These are phyloP conservation scores for Phrynocephalus guinanensis DNA, from an alignment of 2,797 vertebrate species.

Conservation along the genomic window DNA sequence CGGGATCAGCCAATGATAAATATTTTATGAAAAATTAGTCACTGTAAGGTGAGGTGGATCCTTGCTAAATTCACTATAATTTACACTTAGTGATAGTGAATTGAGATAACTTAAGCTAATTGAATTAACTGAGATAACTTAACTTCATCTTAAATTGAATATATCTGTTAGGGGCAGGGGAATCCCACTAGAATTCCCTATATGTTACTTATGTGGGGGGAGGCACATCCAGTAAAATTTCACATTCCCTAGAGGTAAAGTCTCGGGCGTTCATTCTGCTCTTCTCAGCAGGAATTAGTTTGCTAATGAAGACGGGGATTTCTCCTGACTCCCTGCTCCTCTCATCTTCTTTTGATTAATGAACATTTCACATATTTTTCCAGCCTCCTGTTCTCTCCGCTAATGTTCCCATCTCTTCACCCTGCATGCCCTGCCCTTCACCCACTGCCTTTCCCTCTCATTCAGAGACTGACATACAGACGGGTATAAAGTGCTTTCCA, in stretches of 20 bases:
- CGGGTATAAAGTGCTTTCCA: constrained; percentile 9
- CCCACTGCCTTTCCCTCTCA: not conserved
- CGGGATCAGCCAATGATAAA: not conserved
- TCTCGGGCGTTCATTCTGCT: constrained; percentile 55
- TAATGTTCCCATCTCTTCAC: constrained; percentile 43
- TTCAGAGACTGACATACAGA: constrained; percentile 22
- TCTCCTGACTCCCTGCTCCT: not conserved
- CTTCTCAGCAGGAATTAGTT: constrained; percentile 64
- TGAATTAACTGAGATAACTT: not conserved
- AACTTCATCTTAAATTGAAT: constrained; percentile 17
- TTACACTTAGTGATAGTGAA: not conserved
- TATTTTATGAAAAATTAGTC: not conserved
- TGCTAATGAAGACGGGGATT: constrained; percentile 63
- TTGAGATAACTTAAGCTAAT: not conserved
- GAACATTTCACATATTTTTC: constrained; percentile 20
- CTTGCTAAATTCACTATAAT: too few relatives aligned
- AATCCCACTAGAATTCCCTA: constrained; percentile 24
- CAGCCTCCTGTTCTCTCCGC: constrained; percentile 22
- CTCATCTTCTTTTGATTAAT: constrained; percentile 56
- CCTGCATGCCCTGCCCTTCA: constrained; percentile 20
- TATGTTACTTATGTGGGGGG: constrained; percentile 50
- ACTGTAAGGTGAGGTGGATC: not conserved
- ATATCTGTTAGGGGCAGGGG: not conserved
- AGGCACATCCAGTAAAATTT: constrained; percentile 55
- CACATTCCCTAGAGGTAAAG: constrained; percentile 46